Evolutionary conservation across 2,113 vertebrate species (phyloP).

Genomic region (Daboia siamensis): DNA sequence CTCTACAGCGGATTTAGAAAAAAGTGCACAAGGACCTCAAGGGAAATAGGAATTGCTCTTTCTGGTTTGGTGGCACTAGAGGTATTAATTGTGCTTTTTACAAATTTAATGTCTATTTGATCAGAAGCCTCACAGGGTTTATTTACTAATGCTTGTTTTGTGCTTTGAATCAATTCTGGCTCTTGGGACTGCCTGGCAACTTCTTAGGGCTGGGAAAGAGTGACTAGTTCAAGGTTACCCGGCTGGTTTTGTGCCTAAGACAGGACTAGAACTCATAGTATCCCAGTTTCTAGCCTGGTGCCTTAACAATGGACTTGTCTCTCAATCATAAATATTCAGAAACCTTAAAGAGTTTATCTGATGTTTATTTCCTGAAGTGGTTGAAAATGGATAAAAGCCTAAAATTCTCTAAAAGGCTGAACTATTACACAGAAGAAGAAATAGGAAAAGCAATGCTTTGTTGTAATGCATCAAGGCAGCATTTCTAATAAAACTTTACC

Average conservation of each 20-base stretch:
- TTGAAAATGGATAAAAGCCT: neutral
- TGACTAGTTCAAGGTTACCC: neutral
- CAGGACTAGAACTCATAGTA: neutral
- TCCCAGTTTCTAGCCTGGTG: neutral
- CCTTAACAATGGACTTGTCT: neutral
- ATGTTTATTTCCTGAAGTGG: neutral
- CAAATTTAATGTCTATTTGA: neutral
- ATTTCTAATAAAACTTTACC: neutral
- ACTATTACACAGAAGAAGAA: neutral
- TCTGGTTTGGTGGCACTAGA: neutral
- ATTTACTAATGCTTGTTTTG: neutral
- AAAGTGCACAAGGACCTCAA: neutral
- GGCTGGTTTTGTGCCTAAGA: neutral
- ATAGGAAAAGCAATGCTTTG: neutral
- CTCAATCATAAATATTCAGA: neutral
- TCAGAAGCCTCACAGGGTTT: neutral
- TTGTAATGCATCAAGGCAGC: neutral
- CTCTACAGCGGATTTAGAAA: neutral
- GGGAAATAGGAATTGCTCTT: neutral
- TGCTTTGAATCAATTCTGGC: neutral
- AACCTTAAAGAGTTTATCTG: neutral
- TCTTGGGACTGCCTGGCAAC: neutral
- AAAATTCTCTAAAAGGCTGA: neutral
- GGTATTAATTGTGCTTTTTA: neutral
- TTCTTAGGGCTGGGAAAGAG: neutral